Conservation (phyloP, 2,888 invertebrate species). For the Dusona sp. region DNA sequence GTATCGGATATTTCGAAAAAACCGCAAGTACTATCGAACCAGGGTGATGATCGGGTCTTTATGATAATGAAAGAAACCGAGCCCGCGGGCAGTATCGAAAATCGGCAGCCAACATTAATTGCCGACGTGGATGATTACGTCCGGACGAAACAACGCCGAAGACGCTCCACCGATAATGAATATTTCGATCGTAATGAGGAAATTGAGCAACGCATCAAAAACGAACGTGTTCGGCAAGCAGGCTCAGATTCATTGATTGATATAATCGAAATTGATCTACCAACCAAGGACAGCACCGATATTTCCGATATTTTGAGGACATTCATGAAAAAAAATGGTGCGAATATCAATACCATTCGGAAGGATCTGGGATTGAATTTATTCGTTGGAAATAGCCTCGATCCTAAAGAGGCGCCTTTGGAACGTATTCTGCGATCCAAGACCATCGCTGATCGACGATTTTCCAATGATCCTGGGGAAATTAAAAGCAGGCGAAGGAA, state of each 20-base stretch:
- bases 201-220: slow-evolving; percentile 59
- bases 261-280: slow-evolving; percentile 81
- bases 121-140: slow-evolving; percentile 45
- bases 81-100: slow-evolving; percentile 56
- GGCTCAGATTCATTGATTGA: slow-evolving; percentile 79
- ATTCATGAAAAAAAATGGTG: slow-evolving; percentile 33
- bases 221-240: slow-evolving; percentile 76
- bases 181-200: slow-evolving; percentile 32
- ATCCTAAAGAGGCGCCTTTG: slow-evolving; percentile 54
- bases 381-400: slow-evolving; percentile 42
- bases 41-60: slow-evolving; percentile 62
- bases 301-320: slow-evolving; percentile 71
- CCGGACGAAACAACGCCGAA: slow-evolving; percentile 70
- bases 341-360: slow-evolving; percentile 59
- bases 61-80: slow-evolving; percentile 70
- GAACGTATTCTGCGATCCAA: slow-evolving; percentile 40
- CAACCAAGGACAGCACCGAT: slow-evolving; percentile 71
- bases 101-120: slow-evolving; percentile 54
- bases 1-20: not conserved
- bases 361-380: slow-evolving; percentile 52
- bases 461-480: slow-evolving; percentile 12
- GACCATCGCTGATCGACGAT: slow-evolving; percentile 32
- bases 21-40: slow-evolving; percentile 19
- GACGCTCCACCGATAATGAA: slow-evolving; percentile 72
- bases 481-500: slow-evolving; percentile 59